phyloP scores from a whole-genome alignment of 2,113 vertebrate species.

The Dipodomys merriami region DNA sequence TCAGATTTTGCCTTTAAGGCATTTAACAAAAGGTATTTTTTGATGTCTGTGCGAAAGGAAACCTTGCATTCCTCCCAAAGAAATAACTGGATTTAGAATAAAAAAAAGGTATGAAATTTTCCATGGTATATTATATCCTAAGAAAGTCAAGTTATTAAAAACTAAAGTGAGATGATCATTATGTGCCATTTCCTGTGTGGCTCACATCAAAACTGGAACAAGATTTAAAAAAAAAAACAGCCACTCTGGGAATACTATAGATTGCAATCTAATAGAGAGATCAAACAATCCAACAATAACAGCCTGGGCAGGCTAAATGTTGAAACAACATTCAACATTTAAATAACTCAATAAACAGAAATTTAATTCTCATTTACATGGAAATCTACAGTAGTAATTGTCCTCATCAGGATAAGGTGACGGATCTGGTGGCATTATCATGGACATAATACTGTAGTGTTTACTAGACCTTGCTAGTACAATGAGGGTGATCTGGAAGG shows the following conservation, averaged over 20 bases:
- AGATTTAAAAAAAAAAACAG: background rate
- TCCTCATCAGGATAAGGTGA: background rate
- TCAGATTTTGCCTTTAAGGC: conserved; percentile 33
- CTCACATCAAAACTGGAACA: background rate
- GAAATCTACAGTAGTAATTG: background rate
- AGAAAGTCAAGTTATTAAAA: background rate
- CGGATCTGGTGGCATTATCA: background rate
- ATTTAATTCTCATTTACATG: conserved; percentile 8
- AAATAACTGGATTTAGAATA: background rate
- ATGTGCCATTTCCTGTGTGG: background rate
- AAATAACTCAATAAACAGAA: conserved; percentile 3
- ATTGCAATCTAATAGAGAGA: background rate
- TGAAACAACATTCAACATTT: background rate
- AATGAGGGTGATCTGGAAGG: background rate
- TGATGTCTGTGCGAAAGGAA: background rate
- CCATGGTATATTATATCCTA: conserved; percentile 3
- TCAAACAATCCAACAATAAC: background rate
- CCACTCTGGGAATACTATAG: background rate
- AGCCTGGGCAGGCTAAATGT: background rate
- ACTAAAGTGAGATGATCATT: background rate
- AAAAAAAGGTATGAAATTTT: background rate
- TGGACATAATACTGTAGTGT: background rate
- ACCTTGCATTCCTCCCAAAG: background rate
- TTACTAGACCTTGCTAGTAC: background rate
- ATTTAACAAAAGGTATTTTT: conserved; percentile 32